Conservation (phyloP, 2,888 invertebrate species). For the Ophion obscuratus region DNA sequence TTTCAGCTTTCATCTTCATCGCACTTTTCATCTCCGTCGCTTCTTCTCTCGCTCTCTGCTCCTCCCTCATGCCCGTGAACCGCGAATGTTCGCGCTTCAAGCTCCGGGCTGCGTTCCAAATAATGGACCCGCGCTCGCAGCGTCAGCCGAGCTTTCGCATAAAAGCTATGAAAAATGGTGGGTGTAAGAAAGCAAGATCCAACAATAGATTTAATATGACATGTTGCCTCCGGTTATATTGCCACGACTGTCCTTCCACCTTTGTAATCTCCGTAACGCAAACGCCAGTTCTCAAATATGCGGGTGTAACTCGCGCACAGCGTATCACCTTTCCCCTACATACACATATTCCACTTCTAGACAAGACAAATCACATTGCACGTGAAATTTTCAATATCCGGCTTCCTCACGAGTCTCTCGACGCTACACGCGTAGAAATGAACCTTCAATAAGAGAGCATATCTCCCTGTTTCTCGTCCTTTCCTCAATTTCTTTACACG, state of each 20-base stretch:
- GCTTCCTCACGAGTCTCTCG: conserved; percentile 3
- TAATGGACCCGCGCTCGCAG: conserved; percentile 68
- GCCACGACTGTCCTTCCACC: conserved; percentile 68
- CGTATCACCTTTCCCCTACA: conserved; percentile 23
- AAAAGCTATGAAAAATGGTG: conserved; percentile 72
- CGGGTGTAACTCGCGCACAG: conserved; percentile 34
- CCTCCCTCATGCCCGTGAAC: background rate
- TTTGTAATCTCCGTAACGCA: conserved; percentile 38
- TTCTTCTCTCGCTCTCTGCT: background rate
- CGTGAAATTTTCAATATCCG: conserved; percentile 67
- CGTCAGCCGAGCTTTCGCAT: conserved; percentile 70
- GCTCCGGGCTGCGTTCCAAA: conserved; percentile 66
- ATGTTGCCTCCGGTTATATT: conserved; percentile 75
- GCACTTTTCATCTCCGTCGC: background rate
- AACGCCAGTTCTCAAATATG: conserved; percentile 41
- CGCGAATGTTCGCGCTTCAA: conserved; percentile 31
- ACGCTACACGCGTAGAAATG: background rate
- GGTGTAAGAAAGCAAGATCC: conserved; percentile 74
- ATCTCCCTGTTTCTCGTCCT: background rate
- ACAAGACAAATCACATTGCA: conserved; percentile 56
- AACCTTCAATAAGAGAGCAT: conserved; percentile 18
- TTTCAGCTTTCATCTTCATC: conserved; percentile 38
- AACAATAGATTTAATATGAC: conserved; percentile 76
- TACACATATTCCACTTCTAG: conserved; percentile 42
- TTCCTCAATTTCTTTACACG: background rate